Conservation (phyloP, 2,888 invertebrate genomes). For the Drepana falcataria region DNA sequence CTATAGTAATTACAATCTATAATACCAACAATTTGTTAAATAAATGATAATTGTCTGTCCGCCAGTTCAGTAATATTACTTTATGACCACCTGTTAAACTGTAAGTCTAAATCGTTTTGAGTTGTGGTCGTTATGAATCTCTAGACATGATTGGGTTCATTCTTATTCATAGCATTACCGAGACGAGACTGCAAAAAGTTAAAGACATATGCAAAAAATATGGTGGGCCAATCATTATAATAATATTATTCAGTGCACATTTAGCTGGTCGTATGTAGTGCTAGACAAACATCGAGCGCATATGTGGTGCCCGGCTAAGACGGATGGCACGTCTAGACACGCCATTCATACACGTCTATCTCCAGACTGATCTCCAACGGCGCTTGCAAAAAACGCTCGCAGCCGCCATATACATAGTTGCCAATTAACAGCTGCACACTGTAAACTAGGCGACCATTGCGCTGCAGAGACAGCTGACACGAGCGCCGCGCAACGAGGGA, state of each 20-base stretch:
- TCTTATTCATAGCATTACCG: slow-evolving; percentile 43
- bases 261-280: slow-evolving; percentile 30
- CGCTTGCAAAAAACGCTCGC: slow-evolving; percentile 41
- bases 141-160: slow-evolving; percentile 45
- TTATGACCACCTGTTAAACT: slow-evolving; percentile 26
- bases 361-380: slow-evolving; percentile 51
- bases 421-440: slow-evolving; percentile 44
- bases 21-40: background rate
- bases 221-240: slow-evolving; percentile 35
- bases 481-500: too few species aligned
- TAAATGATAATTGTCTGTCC: background rate
- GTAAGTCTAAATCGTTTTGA: slow-evolving; percentile 31
- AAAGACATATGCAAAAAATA: slow-evolving; percentile 38
- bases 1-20: background rate
- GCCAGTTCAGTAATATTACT: slow-evolving; percentile 5
- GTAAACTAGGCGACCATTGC: slow-evolving; percentile 14
- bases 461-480: too few species aligned
- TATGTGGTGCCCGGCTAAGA: slow-evolving; percentile 36
- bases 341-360: slow-evolving; percentile 57
- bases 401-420: slow-evolving; percentile 35
- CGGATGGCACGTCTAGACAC: slow-evolving; percentile 60
- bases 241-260: slow-evolving; percentile 48
- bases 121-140: slow-evolving; percentile 40
- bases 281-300: slow-evolving; percentile 36
- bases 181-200: slow-evolving; percentile 34